Evolutionary conservation across 2,797 vertebrate genomes (phyloP), one percentile per base, ranked within the genome.

Genomic region (Fistularia commersonii): DNA sequence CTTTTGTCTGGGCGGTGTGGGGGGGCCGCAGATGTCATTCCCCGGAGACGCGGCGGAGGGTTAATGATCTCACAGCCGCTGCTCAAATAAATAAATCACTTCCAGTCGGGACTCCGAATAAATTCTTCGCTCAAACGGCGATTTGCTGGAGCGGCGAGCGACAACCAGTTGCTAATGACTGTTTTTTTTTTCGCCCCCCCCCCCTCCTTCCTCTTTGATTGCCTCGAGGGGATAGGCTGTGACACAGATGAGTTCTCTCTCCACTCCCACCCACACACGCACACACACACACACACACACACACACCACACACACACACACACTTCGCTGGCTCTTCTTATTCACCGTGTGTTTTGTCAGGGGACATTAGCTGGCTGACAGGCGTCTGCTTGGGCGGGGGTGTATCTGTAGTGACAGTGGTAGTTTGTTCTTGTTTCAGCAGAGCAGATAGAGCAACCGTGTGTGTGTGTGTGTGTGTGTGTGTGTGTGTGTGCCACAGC

Each of bases 81-180:
- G 84, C 86, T 90, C 82, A 86, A 91, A 92, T 92, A 91, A 92
- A 92, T 91, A 91, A 91, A 92, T 92, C 87, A 90, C 89, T 88
- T 88, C 87, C 85, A 90, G 86, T 82, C 76, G 83, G 87, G 74
- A 85, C 76, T 76, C 76, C 76, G 86, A 80, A 90, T 91, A 91
- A 92, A 91, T 92, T n/a, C 90, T 89, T 75, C 55, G 62, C 78
- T 87, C 82, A 80, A 83, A 83, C 59, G 66, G 77, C 75, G 75
- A 88, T 90, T 89, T 88, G 85, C 80, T 77, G 84, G 77, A 86
- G 81, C 79, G n/a, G n/a, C n/a, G n/a, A 79, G 87, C 77, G 81
- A 79, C 84, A 89, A 92, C 91, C 87, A 90, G 91, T 92, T 92
- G 90, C 90, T 90, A 91, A 91, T 91, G 87, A 91, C 85, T 87